A percentile compares a stretch with the other conserved stretches of the same genome.
Conservation (phyloP, 2,797 vertebrate genomes). For the Sarcoramphus papa region DNA sequence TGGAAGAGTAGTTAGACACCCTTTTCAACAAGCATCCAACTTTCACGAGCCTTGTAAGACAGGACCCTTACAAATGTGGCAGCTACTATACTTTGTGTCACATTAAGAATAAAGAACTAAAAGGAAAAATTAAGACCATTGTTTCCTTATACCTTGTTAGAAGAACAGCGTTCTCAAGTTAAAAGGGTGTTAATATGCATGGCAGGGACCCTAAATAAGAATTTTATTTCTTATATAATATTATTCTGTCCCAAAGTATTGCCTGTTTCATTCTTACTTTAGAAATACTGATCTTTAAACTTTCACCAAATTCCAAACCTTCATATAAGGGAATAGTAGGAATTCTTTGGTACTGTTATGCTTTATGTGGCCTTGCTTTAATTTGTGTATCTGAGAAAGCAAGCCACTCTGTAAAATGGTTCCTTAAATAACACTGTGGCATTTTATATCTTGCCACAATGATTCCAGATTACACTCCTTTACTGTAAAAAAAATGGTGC, state of each 20-base stretch:
- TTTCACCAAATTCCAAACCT: not conserved
- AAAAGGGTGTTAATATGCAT: not conserved
- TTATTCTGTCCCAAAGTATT: not conserved
- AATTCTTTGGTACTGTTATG: not conserved
- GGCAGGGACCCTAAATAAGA: not conserved
- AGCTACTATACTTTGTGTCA: not conserved
- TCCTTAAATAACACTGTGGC: not conserved
- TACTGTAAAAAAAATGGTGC: not conserved
- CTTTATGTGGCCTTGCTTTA: not conserved
- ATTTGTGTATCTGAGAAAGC: not conserved
- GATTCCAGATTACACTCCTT: not conserved
- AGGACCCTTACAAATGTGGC: not conserved
- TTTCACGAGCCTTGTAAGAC: slow-evolving; percentile 9
- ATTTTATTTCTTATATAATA: not conserved
- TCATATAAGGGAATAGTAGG: not conserved
- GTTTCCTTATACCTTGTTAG: not conserved
- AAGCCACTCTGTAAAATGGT: not conserved
- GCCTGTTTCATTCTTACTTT: not conserved
- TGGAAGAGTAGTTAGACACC: not conserved
- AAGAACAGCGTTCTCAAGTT: not conserved
- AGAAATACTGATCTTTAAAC: not conserved
- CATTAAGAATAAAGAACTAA: not conserved
- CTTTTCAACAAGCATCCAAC: slow-evolving; percentile 11
- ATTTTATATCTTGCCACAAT: not conserved
- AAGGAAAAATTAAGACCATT: not conserved